Base-by-base conservation (phyloP, 2,888 invertebrate species). In the Spisula solida region DNA sequence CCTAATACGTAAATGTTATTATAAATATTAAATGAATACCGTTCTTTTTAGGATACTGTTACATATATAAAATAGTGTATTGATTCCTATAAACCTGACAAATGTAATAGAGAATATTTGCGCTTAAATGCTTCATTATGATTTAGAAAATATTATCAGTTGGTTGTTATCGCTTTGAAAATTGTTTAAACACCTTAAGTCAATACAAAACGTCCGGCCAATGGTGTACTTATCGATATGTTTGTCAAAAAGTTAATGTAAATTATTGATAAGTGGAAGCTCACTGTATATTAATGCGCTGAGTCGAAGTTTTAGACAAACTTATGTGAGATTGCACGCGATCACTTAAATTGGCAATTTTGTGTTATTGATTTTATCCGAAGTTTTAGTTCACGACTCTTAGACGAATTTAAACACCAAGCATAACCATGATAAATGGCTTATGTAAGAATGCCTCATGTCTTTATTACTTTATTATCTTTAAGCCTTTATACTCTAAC, bases 151-250 rank as follows among this genome's bases (percentile, higher is more conserved):
- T 34, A 75, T 75, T 75, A 75, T 75, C 75, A 75, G 75, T 34
- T 16, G 5, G 34, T 18, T 18, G 75, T 34, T 75, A 75, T 75
- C 75, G 34, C 34, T 75, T 31, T 75, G 29, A 75, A 75, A 70
- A 34, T 75, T 75, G 34, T 75, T 75, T 34, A 75, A 75, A 75
- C 34, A 75, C 60, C 60, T 66, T 66, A 25, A 25, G 60, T 66
- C n/a, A 66, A 66, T 66, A 66, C 10, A 25, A 56, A 12, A 66
- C 60, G 60, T 66, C 25, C n/a, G n/a, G 60, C 25, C 60, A 66
- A 66, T 25, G 60, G n/a, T 66, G 25, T 66, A 12, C 25, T 66
- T 66, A 66, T 66, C 60, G 60, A 66, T 66, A 66, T 25, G 60
- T n/a, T 66, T 66, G 60, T 25, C 60, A 25, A 66, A 66, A 25